Conservation (phyloP, 2,888 invertebrate genomes). For the Dryobota labecula region DNA sequence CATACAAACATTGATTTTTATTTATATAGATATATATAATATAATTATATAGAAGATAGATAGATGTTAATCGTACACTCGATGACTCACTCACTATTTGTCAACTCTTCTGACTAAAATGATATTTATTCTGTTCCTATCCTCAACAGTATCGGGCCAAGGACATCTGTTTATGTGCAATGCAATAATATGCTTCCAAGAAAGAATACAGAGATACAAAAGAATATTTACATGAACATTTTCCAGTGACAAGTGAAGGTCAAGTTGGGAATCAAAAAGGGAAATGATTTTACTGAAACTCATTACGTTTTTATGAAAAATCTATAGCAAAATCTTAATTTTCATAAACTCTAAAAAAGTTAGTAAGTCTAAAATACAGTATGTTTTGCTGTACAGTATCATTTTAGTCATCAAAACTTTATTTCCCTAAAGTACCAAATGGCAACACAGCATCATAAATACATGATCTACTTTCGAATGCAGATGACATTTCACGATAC, state of each 20-base stretch:
- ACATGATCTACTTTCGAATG: conserved; percentile 40
- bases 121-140: conserved; percentile 26
- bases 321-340: not conserved
- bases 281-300: not conserved
- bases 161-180: conserved; percentile 37
- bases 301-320: not conserved
- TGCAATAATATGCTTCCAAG: conserved; percentile 6
- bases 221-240: conserved; percentile 13
- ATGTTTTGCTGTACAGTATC: not conserved
- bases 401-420: conserved; percentile 1
- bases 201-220: conserved; percentile 16
- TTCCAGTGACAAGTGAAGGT: conserved; percentile 13
- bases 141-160: conserved; percentile 54
- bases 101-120: conserved; percentile 42
- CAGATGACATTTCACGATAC: conserved; percentile 51
- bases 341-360: not conserved
- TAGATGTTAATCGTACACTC: conserved; percentile 1
- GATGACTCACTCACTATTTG: conserved; percentile 57
- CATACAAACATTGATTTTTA: too few relatives aligned
- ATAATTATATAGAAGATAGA: too few relatives aligned
- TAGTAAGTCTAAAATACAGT: too few relatives aligned
- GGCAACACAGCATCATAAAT: not conserved
- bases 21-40: too few relatives aligned
- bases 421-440: not conserved
- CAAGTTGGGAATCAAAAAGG: not conserved